phyloP scores from a whole-genome alignment of 1,140 invertebrate genomes.

The Trachymyrmex cornetzi region DNA sequence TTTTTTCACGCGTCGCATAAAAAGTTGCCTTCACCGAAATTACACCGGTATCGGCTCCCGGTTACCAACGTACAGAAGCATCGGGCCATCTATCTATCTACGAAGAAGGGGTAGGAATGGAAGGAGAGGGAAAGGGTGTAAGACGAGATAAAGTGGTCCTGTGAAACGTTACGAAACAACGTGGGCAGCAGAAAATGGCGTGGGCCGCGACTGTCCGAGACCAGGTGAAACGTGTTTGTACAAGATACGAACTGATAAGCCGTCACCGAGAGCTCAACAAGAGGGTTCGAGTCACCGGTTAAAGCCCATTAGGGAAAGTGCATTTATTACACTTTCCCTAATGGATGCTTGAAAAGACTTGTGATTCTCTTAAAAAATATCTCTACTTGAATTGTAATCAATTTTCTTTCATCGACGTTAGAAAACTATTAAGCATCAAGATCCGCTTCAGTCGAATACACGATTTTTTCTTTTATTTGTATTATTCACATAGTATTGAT shows the following conservation, averaged over 20 bases:
- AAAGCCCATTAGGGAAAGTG: constrained; percentile 37
- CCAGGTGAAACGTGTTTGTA: constrained; percentile 78
- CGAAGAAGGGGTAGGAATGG: background rate
- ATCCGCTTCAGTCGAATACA: too few species aligned
- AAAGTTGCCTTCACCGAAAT: constrained; percentile 51
- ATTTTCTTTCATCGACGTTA: background rate
- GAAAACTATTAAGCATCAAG: background rate
- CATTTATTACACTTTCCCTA: constrained; percentile 17
- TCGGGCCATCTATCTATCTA: constrained; percentile 49
- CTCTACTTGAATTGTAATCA: background rate
- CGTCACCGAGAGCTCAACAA: constrained; percentile 58
- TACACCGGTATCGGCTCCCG: constrained; percentile 46
- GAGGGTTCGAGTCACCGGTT: constrained; percentile 57
- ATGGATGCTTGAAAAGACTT: background rate
- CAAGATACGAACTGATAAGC: constrained; percentile 76
- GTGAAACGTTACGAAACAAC: constrained; percentile 75
- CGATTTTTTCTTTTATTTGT: too few species aligned
- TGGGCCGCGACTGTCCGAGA: constrained; percentile 70
- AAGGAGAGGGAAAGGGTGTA: background rate
- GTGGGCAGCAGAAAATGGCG: constrained; percentile 76
- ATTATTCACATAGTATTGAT: too few species aligned
- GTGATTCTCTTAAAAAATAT: background rate
- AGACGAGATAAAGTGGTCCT: constrained; percentile 71
- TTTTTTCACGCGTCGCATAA: constrained; percentile 6
- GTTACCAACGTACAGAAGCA: constrained; percentile 45